Percentiles rank a stretch among this genome's conserved stretches.
Evolutionary conservation across 1,140 invertebrate species (phyloP).

Genomic region (Eumeta japonica): DNA sequence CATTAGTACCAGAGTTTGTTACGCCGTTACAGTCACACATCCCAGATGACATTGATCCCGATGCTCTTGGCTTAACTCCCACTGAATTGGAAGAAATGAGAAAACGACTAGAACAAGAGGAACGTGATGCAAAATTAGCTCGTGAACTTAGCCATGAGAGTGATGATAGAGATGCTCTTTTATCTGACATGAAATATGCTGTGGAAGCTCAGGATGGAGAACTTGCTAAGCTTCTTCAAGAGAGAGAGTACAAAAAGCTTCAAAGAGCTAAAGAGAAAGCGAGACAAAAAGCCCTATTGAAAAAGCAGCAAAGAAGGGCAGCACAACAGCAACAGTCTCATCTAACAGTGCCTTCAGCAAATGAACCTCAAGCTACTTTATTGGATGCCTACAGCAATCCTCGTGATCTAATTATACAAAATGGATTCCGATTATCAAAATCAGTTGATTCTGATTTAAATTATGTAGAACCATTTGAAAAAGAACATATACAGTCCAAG

Average conservation of each 20-base stretch:
- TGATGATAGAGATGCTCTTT: slow-evolving; percentile 59
- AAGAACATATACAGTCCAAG: slow-evolving; percentile 47
- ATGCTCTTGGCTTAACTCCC: slow-evolving; percentile 58
- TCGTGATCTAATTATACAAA: slow-evolving; percentile 35
- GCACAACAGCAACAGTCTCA: neutral
- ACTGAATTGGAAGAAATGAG: slow-evolving; percentile 60
- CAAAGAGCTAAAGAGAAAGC: slow-evolving; percentile 50
- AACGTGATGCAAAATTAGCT: slow-evolving; percentile 61
- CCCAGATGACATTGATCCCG: slow-evolving; percentile 29
- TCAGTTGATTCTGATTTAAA: slow-evolving; percentile 50
- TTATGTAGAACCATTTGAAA: slow-evolving; percentile 52
- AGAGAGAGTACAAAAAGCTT: slow-evolving; percentile 63
- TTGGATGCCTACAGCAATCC: slow-evolving; percentile 51
- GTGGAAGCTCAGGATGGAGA: slow-evolving; percentile 92
- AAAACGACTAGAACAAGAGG: slow-evolving; percentile 61
- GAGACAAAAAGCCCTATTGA: slow-evolving; percentile 40
- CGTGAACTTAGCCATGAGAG: slow-evolving; percentile 62
- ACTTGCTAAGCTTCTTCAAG: slow-evolving; percentile 84
- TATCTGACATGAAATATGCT: slow-evolving; percentile 73
- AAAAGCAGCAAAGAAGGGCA: slow-evolving; percentile 35
- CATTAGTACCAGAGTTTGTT: slow-evolving; percentile 11
- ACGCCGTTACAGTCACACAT: slow-evolving; percentile 9
- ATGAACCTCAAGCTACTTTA: slow-evolving; percentile 25
- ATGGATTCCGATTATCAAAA: slow-evolving; percentile 34
- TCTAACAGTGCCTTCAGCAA: neutral